Evolutionary conservation across 2,888 invertebrate genomes (phyloP).

Genomic region (Drosophila greeni): DNA sequence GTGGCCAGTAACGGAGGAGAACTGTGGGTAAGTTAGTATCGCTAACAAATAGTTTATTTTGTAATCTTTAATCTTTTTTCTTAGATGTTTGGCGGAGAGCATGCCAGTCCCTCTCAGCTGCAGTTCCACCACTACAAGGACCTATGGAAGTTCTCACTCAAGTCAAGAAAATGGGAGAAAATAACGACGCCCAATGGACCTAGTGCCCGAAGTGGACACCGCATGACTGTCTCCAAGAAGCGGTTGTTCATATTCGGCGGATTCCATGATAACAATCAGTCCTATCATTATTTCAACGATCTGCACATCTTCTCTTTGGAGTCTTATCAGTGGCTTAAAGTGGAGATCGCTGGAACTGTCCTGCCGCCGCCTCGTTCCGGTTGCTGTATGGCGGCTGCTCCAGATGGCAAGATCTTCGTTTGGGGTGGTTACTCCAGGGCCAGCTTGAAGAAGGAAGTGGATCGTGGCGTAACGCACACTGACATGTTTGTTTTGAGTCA

Average conservation of each 20-base stretch:
- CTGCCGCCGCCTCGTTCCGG: conserved; percentile 89
- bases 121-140: conserved; percentile 97
- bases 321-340: conserved; percentile 86
- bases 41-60: no score
- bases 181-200: conserved; percentile 86
- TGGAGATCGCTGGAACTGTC: conserved; percentile 82
- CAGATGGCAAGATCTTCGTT: conserved; percentile 84
- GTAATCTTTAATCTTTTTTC: no score
- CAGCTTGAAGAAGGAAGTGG: conserved; percentile 85
- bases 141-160: conserved; percentile 90
- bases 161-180: conserved; percentile 91
- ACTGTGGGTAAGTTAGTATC: conserved; percentile 81
- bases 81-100: conserved; percentile 92
- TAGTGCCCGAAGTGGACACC: conserved; percentile 91
- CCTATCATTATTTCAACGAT: conserved; percentile 94
- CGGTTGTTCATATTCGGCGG: conserved; percentile 93
- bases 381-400: conserved; percentile 80
- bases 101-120: conserved; percentile 91
- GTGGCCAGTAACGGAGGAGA: conserved; percentile 84
- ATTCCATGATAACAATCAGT: conserved; percentile 92
- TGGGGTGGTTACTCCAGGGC: conserved; percentile 90
- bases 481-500: conserved; percentile 85
- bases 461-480: conserved; percentile 84
- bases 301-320: conserved; percentile 89
- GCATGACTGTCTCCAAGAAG: conserved; percentile 90